A percentile compares a stretch with the other conserved stretches of the same genome.
Evolutionary conservation across 2,797 vertebrate species (phyloP).

Genomic region (Pantherophis alleghaniensis): DNA sequence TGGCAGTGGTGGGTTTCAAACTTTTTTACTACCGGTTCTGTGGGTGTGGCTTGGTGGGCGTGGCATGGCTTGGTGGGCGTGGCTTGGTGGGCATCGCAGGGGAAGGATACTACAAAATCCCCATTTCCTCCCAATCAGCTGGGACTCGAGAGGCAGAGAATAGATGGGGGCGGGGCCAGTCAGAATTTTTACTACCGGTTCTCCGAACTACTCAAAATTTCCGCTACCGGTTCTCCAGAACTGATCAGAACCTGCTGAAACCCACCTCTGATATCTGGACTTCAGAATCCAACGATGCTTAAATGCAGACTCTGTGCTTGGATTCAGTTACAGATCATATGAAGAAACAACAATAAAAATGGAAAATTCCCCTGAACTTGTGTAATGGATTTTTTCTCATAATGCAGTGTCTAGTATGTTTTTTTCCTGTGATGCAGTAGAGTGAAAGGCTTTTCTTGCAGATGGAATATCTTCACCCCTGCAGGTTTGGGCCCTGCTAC

Average conservation of each 20-base stretch:
- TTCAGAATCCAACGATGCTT: not conserved
- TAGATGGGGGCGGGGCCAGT: too few species aligned
- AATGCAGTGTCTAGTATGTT: not conserved
- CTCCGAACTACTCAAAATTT: too few species aligned
- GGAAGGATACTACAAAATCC: too few species aligned
- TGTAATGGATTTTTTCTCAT: not conserved
- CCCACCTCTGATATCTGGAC: not conserved
- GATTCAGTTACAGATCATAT: not conserved
- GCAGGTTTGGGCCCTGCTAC: not conserved
- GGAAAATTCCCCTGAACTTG: not conserved
- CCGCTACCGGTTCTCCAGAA: too few species aligned
- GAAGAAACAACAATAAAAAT: not conserved
- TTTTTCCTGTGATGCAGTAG: not conserved
- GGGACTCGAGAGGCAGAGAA: too few species aligned
- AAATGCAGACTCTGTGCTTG: not conserved
- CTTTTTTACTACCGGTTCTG: too few species aligned
- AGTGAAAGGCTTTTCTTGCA: not conserved
- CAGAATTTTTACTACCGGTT: too few species aligned
- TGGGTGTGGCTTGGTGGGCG: too few species aligned
- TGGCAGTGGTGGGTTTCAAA: not conserved
- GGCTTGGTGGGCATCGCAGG: too few species aligned
- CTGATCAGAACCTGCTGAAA: too few species aligned
- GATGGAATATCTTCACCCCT: not conserved
- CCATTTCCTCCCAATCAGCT: too few species aligned
- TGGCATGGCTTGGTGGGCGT: too few species aligned